Base-by-base conservation (phyloP, 2,888 invertebrate genomes). In the Drosophila prostipennis region DNA sequence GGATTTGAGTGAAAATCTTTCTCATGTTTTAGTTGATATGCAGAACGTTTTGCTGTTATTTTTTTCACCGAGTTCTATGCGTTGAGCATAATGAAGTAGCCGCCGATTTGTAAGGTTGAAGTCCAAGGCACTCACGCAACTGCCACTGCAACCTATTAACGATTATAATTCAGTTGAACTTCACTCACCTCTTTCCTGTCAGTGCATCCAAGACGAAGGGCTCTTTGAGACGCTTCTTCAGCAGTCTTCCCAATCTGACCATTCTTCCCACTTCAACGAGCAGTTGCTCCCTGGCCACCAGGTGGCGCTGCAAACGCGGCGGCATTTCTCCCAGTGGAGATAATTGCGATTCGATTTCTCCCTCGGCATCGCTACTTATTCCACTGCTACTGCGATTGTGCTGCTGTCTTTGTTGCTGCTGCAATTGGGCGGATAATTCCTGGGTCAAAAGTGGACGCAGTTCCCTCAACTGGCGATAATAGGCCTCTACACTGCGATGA, bases 201-300 rank as follows among this genome's bases (percentile, higher is more conserved):
- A 78, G 77, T 3, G 90, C 91, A 76, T 91, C 91, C 76, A 92
- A 81, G 43, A 91, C 76, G 59, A 95, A 92, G n/a, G 95, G 94
- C 79, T 95, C 95, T 82, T 93, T 94, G 46, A 95, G 91, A 49
- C 95, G 92, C 43, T 94, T 94, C 89, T 94, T 94, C 58, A 95
- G 91, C 72, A 95, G 92, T 65, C 94, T 92, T n/a, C 95, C 95
- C 52, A 95, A 91, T 51, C 95, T 92, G 56, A 95, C 94, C 94
- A 95, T 95, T 57, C 95, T 93, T 49, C 95, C 95, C 63, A 95
- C 95, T 91, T 95, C 95, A 49, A 95, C 93, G 77, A 95, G 91
- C 34, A 95, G 92, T 72, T 94, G 93, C 90, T 95, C 95, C 55
- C 95, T 92, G 63, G 93, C 92, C 23, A 92, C 90, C 75, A 95